Base-by-base conservation (phyloP, 1,140 invertebrate species). In the Drosophila rhopaloa region DNA sequence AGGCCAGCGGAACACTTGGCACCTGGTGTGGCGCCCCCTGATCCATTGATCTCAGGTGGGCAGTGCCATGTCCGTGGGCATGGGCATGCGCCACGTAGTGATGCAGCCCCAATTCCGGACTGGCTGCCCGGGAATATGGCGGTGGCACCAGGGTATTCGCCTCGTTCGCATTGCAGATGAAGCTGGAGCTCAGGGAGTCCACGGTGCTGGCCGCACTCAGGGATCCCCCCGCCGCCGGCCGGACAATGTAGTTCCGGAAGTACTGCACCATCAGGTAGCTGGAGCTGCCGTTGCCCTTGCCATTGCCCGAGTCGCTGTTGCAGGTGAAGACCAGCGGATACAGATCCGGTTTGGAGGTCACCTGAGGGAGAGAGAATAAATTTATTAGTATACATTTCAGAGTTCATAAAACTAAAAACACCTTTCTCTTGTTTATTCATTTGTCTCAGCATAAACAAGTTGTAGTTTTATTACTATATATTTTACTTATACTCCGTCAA, bases 281-380 rank as follows among this genome's bases (percentile, higher is more conserved):
- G 54, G 95, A 95, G 47, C 95, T 94, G 79, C 95, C 96, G 16
- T 95, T 80, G 92, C 94, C 66, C 37, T 95, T 81, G 93, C 94
- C 63, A 92, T 93, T 90, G 93, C 94, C 65, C 92, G 92, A 83
- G 81, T 93, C 79, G 60, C 95, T 95, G 46, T 95, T 95, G 90
- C 95, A 96, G 29, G 96, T 96, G 59, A 97, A 96, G 19, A 97
- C 96, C 32, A 97, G 92, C 0, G 96, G 96, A 91, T 97, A 97
- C 5, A 97, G 93, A 81, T 97, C 96, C 27, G 96, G 97, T 81
- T 97, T 97, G 10, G 96, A 95, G 43, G 96, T 96, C 29, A 97
- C 96, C 96, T 97, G 66, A 4, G 2, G 14, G 24, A 24, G 11
- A 4, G 43, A 24, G 6, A 50, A 37, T 5, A 37, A 6, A 14